phyloP scores from a whole-genome alignment of 2,888 invertebrate species.

The Drosophila antonietae region DNA sequence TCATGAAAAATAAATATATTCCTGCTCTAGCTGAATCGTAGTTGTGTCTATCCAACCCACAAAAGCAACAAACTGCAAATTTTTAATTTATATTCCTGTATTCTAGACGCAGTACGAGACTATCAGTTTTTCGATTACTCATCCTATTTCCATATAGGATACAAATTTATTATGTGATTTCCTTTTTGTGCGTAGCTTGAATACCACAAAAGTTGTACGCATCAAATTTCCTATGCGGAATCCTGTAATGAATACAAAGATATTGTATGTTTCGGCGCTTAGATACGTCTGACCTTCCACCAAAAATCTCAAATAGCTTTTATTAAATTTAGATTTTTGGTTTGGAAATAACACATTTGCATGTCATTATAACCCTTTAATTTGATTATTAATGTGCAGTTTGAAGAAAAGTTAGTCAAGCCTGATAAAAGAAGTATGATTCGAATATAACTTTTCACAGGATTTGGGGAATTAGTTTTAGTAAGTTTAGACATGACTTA shows the following conservation, averaged over 20 bases:
- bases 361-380: neutral
- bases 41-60: too few relatives aligned
- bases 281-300: neutral
- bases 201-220: neutral
- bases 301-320: neutral
- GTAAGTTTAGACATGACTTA: too few relatives aligned
- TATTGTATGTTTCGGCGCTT: neutral
- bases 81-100: neutral
- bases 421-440: too few relatives aligned
- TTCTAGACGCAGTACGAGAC: neutral
- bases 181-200: too few relatives aligned
- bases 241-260: neutral
- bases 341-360: neutral
- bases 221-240: neutral
- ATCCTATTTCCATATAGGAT: neutral
- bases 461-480: too few relatives aligned
- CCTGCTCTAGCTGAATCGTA: neutral
- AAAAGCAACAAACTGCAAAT: neutral
- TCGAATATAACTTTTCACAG: too few relatives aligned
- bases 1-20: too few relatives aligned
- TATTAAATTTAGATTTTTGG: neutral
- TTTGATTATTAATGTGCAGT: neutral
- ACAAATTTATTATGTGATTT: neutral
- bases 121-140: slow-evolving; percentile 2
- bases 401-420: neutral